Evolutionary conservation across 2,888 invertebrate genomes (phyloP), one percentile per base, ranked within the genome.

Genomic region (Schrankia costaestrigalis): DNA sequence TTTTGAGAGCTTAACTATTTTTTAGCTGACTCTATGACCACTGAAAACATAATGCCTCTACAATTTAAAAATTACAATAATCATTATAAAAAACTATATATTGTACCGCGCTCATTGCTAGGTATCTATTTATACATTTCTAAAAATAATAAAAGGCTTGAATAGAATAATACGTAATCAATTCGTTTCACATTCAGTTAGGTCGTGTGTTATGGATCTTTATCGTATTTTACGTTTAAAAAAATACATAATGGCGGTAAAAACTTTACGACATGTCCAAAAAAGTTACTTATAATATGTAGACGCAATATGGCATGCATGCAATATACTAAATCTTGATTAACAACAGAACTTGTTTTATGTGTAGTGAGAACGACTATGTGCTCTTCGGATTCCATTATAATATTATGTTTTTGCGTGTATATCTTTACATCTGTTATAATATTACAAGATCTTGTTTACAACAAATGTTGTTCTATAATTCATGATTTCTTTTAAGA

Each of bases 161-260:
- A 31, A 43, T 40, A 39, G 10, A 44, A 46, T 44, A 39, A 41
- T 51, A 41, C 35, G 28, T 47, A 40, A 54, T 54, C 58, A 40
- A 56, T 56, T 54, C 41, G 56, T 36, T 15, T 31, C 51, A 33
- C 40, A 28, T 41, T 54, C 39, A 38, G 42, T 33, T 39, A 45
- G 30, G 37, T 29, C 39, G 36, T 47, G 32, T 30, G 38, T 30
- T 31, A 46, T 45, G 41, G 28, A 19, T 37, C 22, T 47, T 47
- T 47, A 41, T 43, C n/a, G n/a, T n/a, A 50, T 32, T 54, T 44
- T 50, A 34, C 11, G 54, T 41, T 50, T 43, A 50, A 44, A 23
- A n/a, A n/a, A 46, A 54, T 46, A 39, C 31, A 50, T 44, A 55
- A 50, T 54, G 44, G 29, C 27, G 24, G 23, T 18, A 29, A 23